Evolutionary conservation across 2,888 invertebrate species (phyloP).

Genomic region (Epinotia nisella): DNA sequence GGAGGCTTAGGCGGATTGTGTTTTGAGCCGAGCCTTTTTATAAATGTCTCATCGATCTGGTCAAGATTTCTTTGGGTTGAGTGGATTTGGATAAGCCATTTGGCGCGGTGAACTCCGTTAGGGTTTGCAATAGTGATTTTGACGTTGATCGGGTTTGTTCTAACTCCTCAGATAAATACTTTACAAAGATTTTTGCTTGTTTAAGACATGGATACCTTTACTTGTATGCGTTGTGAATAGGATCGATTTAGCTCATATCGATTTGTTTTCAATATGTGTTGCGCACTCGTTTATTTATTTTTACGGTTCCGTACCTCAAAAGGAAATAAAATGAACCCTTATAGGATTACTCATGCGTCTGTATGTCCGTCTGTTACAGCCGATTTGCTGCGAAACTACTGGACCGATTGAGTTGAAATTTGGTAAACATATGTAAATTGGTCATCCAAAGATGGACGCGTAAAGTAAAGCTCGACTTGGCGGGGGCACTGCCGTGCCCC

Average conservation of each 20-base stretch:
- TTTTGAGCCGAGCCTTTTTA: slow-evolving; percentile 43
- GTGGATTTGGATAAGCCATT: slow-evolving; percentile 43
- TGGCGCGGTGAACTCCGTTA: slow-evolving; percentile 10
- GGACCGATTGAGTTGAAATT: too few relatives aligned
- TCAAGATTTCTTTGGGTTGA: slow-evolving; percentile 42
- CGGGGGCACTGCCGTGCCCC: too few relatives aligned
- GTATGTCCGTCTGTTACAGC: too few relatives aligned
- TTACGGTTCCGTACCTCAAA: too few relatives aligned
- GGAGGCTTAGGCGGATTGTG: slow-evolving; percentile 44
- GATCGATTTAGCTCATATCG: background rate
- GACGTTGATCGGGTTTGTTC: slow-evolving; percentile 19
- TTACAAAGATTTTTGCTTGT: background rate
- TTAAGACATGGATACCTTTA: background rate
- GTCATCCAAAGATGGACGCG: too few relatives aligned
- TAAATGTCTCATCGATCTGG: slow-evolving; percentile 43
- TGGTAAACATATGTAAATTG: too few relatives aligned
- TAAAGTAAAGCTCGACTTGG: too few relatives aligned
- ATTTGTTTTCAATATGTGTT: background rate
- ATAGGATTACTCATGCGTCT: too few relatives aligned
- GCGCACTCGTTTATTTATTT: background rate
- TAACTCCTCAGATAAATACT: background rate
- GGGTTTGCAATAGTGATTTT: slow-evolving; percentile 26
- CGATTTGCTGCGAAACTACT: too few relatives aligned
- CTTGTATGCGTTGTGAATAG: background rate
- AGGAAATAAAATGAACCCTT: too few relatives aligned